Percentiles rank a stretch among this genome's conserved stretches.
phyloP scores from a whole-genome alignment of 2,888 invertebrate species.

The Leucophenga montana region DNA sequence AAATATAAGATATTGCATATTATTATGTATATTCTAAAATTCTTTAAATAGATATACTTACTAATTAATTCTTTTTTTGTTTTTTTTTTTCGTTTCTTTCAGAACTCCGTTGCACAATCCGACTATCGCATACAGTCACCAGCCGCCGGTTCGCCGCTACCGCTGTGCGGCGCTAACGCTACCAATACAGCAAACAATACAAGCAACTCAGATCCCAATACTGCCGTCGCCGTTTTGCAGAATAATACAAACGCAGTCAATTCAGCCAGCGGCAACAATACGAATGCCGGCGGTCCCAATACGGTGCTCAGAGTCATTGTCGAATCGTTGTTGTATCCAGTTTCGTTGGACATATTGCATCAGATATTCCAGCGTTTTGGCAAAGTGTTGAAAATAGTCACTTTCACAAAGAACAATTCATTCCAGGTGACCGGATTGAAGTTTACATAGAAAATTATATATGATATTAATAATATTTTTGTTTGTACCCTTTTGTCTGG shows the following conservation, averaged over 20 bases:
- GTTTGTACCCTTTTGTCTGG: no score
- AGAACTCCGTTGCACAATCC: conserved; percentile 91
- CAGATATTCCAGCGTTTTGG: conserved; percentile 99
- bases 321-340: conserved; percentile 98
- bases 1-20: no score
- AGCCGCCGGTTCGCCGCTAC: conserved; percentile 79
- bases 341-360: conserved; percentile 96
- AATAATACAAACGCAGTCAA: conserved; percentile 71
- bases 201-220: conserved; percentile 44
- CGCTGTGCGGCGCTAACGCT: conserved; percentile 75
- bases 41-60: no score
- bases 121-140: conserved; percentile 79
- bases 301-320: conserved; percentile 98
- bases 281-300: conserved; percentile 85
- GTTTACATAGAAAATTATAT: neutral
- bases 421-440: conserved; percentile 69
- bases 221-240: conserved; percentile 74
- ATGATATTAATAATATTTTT: neutral
- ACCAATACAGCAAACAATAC: conserved; percentile 67
- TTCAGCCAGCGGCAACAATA: conserved; percentile 74
- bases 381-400: conserved; percentile 99
- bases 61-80: neutral
- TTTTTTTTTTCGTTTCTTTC: conserved; percentile 71
- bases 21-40: no score
- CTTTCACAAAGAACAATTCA: conserved; percentile 99